Evolutionary conservation across 2,113 vertebrate species (phyloP).

Genomic region (Cheilinus undulatus): DNA sequence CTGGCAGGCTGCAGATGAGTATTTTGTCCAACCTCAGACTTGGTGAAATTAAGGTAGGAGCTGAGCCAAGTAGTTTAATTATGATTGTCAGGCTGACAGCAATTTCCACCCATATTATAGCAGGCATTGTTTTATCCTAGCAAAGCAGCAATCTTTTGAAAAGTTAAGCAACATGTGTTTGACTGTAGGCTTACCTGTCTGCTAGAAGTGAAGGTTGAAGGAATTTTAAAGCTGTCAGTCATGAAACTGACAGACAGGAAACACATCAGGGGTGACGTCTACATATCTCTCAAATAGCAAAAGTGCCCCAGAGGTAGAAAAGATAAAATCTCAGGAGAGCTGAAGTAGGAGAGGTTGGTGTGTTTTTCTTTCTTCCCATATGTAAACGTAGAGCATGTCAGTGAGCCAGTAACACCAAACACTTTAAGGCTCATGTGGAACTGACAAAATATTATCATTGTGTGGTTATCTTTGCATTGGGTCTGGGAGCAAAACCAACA

Average conservation of each 20-base stretch:
- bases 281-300: neutral
- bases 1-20: slow-evolving; percentile 68
- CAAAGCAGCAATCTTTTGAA: slow-evolving; percentile 44
- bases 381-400: slow-evolving; percentile 4
- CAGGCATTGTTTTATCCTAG: slow-evolving; percentile 52
- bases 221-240: slow-evolving; percentile 24
- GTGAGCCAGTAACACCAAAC: slow-evolving; percentile 24
- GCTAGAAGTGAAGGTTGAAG: slow-evolving; percentile 23
- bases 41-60: slow-evolving; percentile 46
- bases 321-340: neutral
- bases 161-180: slow-evolving; percentile 46
- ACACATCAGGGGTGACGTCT: neutral
- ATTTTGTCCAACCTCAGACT: slow-evolving; percentile 47
- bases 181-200: slow-evolving; percentile 45
- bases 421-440: slow-evolving; percentile 7
- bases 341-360: slow-evolving; percentile 5
- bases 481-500: neutral
- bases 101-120: slow-evolving; percentile 62
- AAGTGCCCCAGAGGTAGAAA: slow-evolving; percentile 2
- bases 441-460: slow-evolving; percentile 29
- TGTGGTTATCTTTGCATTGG: neutral
- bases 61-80: slow-evolving; percentile 62
- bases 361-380: slow-evolving; percentile 4
- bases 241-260: slow-evolving; percentile 24
- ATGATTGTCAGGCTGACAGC: slow-evolving; percentile 53